Evolutionary conservation across 2,888 invertebrate species (phyloP), one percentile per base, ranked within the genome.

Genomic region (Steinernema scapterisci): DNA sequence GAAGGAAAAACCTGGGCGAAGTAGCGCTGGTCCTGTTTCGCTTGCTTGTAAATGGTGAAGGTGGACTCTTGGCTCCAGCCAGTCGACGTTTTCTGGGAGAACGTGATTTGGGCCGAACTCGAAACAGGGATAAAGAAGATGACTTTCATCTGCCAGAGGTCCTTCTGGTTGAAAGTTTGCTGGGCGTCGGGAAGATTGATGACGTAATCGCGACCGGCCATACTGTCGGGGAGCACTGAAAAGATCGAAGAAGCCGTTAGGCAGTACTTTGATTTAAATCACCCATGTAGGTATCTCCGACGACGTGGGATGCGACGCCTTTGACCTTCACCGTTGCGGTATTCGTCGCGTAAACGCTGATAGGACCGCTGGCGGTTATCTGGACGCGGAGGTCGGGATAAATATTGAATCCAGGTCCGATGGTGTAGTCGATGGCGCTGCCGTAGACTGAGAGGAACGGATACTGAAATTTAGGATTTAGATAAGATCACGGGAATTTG

Each of bases 171-270:
- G 3, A 27, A 48, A 11, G 45, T 45, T 38, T 48, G 46, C 6
- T 25, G n/a, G 16, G 74, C 70, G 23, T 56, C 31, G 23, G 74
- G 74, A 16, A 74, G 54, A 0, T 44, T 46, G 16, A 74, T 52
- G 11, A 71, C 72, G 44, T 46, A 74, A 19, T 74, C 25, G 19
- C 21, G 11, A 19, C 54, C 71, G 52, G 74, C 74, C 71, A 74
- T 74, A 3, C 71, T 48, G 51, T 63, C 46, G 7, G 74, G 74
- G 11, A 74, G 72, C 51, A 74, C 74, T 74, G 51, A 72, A 72
- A 31, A n/a, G n/a, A n/a, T n/a, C n/a, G n/a, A n/a, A n/a, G n/a
- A n/a, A n/a, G n/a, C n/a, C 5, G 45, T 44, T 44, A 13, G n/a
- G n/a, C n/a, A n/a, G n/a, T n/a, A 44, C 45, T 9, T 44, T n/a